Evolutionary conservation across 1,140 invertebrate genomes (phyloP).

Genomic region (Aphaenogaster floridana): DNA sequence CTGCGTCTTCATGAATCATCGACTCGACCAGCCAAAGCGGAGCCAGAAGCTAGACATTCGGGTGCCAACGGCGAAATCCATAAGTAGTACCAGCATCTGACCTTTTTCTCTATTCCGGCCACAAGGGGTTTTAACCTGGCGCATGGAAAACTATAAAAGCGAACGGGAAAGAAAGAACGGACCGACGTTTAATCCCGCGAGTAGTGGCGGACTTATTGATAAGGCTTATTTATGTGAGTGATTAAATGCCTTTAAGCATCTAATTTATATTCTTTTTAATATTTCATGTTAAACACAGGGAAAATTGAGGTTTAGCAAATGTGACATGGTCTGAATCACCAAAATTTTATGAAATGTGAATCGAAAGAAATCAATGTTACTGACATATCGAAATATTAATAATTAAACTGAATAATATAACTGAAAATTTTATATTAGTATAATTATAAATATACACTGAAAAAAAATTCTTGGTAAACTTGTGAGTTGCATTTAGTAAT

Average conservation of each 20-base stretch:
- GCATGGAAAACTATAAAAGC: neutral
- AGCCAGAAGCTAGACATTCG: slow-evolving; percentile 59
- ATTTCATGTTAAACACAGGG: neutral
- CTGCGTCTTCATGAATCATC: slow-evolving; percentile 56
- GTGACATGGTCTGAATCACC: neutral
- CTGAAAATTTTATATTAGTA: neutral
- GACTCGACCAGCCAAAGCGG: slow-evolving; percentile 51
- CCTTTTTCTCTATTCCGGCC: neutral
- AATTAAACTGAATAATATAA: neutral
- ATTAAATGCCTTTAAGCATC: neutral
- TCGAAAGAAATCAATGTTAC: neutral
- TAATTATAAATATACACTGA: neutral
- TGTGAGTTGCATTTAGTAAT: too few species aligned
- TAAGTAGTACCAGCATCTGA: slow-evolving; percentile 9
- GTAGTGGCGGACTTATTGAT: neutral
- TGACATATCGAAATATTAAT: neutral
- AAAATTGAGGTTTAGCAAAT: neutral
- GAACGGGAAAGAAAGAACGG: neutral
- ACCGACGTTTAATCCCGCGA: slow-evolving; percentile 12
- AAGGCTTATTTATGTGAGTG: neutral
- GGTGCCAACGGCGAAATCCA: slow-evolving; percentile 57
- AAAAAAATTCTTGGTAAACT: too few species aligned
- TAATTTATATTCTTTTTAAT: neutral
- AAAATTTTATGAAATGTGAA: neutral
- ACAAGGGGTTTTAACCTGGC: neutral